Conservation (phyloP, 2,113 vertebrate species). For the Narcine bancroftii region DNA sequence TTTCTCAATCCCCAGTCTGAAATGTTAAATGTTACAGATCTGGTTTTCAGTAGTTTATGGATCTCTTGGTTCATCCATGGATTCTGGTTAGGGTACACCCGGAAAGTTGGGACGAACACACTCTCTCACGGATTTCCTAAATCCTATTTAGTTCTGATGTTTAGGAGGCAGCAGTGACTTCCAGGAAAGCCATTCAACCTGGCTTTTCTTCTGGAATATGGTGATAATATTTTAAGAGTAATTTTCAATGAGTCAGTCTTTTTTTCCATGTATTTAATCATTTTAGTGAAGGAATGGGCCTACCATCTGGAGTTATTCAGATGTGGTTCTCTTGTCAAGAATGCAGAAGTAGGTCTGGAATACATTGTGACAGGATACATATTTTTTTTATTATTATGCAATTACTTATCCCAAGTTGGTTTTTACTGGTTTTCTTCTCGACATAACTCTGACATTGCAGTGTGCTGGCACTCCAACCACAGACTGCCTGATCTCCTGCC, state of each 20-base stretch:
- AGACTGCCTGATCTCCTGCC: not conserved
- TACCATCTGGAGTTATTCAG: conserved; percentile 8
- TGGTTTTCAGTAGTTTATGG: too few relatives aligned
- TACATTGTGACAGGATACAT: not conserved
- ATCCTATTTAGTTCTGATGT: not conserved
- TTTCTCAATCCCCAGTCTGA: too few relatives aligned
- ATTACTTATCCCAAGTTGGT: not conserved
- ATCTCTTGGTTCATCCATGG: too few relatives aligned
- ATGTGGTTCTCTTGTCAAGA: not conserved
- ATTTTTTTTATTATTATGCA: not conserved
- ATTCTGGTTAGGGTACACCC: too few relatives aligned
- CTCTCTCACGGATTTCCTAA: not conserved
- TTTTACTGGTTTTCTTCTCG: not conserved
- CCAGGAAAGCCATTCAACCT: not conserved
- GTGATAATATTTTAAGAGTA: not conserved
- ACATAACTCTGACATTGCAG: not conserved
- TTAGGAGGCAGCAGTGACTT: not conserved
- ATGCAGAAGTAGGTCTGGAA: not conserved
- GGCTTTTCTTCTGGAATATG: not conserved
- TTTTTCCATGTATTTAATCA: not conserved
- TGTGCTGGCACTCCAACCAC: not conserved
- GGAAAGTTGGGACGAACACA: too few relatives aligned
- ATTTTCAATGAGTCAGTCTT: not conserved
- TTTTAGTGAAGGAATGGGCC: not conserved
- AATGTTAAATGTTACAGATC: too few relatives aligned